Conservation (phyloP, 2,113 vertebrate species). For the Cyprinodon variegatus region DNA sequence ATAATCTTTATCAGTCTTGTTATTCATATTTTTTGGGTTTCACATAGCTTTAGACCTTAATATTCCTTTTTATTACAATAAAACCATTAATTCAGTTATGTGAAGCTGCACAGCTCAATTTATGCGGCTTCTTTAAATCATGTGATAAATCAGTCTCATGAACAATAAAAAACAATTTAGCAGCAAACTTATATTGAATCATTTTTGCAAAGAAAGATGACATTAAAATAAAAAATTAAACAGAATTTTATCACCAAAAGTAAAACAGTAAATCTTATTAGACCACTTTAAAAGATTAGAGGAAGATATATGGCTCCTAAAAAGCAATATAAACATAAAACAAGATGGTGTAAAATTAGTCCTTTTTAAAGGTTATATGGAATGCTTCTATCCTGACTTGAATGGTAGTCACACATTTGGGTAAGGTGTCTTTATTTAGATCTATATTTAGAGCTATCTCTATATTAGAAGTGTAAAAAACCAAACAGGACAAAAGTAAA, state of each 20-base stretch:
- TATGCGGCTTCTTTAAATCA: background rate
- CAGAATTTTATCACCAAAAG: background rate
- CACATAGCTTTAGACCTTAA: background rate
- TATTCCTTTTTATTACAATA: background rate
- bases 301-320: background rate
- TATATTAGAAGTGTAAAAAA: too few relatives aligned
- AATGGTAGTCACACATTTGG: too few relatives aligned
- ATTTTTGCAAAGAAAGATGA: background rate
- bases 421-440: too few relatives aligned
- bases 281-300: background rate
- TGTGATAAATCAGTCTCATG: background rate
- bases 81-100: too few relatives aligned
- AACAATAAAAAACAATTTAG: background rate
- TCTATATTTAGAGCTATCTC: too few relatives aligned
- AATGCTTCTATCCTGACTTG: too few relatives aligned
- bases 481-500: too few relatives aligned
- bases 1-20: too few relatives aligned
- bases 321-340: background rate
- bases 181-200: background rate
- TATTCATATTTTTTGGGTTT: too few relatives aligned
- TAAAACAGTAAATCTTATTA: background rate
- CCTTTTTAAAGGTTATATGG: too few relatives aligned
- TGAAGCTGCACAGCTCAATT: background rate
- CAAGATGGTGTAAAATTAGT: background rate
- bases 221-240: background rate